phyloP scores from a whole-genome alignment of 2,797 vertebrate genomes.

The Spondyliosoma cantharus region DNA sequence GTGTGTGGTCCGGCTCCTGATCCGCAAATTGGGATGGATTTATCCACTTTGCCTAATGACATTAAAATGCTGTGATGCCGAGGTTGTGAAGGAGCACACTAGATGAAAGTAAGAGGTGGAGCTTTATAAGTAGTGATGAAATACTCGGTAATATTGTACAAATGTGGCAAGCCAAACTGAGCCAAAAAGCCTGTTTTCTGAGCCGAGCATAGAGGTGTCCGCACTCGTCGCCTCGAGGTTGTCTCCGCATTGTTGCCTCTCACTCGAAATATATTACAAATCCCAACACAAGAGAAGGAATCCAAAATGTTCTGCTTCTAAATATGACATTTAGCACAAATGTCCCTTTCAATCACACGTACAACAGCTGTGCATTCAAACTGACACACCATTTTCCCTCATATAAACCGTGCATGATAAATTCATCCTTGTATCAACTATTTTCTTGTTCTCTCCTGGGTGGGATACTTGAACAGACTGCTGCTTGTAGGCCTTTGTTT shows the following conservation, averaged over 20 bases:
- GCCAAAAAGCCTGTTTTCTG: slow-evolving; percentile 25
- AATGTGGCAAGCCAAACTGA: slow-evolving; percentile 31
- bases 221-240: slow-evolving; percentile 8
- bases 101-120: slow-evolving; percentile 57
- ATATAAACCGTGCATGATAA: slow-evolving; percentile 55
- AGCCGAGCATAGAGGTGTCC: slow-evolving; percentile 19
- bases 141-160: slow-evolving; percentile 63
- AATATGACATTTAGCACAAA: neutral
- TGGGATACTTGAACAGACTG: slow-evolving; percentile 64
- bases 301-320: slow-evolving; percentile 15
- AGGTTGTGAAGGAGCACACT: slow-evolving; percentile 44
- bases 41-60: slow-evolving; percentile 61
- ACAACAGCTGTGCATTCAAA: slow-evolving; percentile 15
- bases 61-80: slow-evolving; percentile 55
- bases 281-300: slow-evolving; percentile 13
- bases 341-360: neutral
- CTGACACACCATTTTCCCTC: slow-evolving; percentile 28
- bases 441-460: slow-evolving; percentile 61
- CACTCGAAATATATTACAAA: slow-evolving; percentile 6
- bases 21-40: slow-evolving; percentile 47
- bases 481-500: slow-evolving; percentile 75
- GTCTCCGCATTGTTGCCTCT: neutral
- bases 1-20: slow-evolving; percentile 44
- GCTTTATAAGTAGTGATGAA: slow-evolving; percentile 69
- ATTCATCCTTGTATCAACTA: slow-evolving; percentile 57